These are phyloP conservation scores for Thalassarche chlororhynchos DNA, from an alignment of 2,113 vertebrate species.

Conservation along the genomic window DNA sequence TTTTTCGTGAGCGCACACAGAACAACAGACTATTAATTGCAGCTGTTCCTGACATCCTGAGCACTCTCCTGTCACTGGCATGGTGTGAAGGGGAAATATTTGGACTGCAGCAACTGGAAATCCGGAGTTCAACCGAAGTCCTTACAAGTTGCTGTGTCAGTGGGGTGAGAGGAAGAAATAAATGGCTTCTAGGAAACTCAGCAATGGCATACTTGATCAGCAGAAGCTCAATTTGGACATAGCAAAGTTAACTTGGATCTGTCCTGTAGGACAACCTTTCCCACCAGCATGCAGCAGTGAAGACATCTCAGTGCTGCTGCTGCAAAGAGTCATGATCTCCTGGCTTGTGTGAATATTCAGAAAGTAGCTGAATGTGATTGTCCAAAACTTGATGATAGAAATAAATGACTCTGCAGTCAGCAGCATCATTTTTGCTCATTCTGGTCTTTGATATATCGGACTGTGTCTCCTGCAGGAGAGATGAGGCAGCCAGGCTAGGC, in stretches of 20 bases:
- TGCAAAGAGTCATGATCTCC: neutral
- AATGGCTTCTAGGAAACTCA: neutral
- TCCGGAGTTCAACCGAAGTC: neutral
- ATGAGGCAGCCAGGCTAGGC: neutral
- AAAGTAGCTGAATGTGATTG: neutral
- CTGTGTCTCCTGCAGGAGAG: neutral
- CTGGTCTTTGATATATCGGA: fast-evolving
- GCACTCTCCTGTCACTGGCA: fast-evolving
- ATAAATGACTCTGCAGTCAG: neutral
- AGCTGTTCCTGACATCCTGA: neutral
- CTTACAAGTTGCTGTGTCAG: neutral
- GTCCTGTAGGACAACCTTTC: neutral
- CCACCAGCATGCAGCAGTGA: neutral
- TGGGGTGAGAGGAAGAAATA: neutral
- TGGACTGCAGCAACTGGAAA: fast-evolving
- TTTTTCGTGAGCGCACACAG: neutral
- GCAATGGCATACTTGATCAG: no score
- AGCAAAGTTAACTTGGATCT: neutral
- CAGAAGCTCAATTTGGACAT: fast-evolving
- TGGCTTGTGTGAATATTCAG: neutral
- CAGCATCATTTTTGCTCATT: fast-evolving
- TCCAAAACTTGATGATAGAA: neutral
- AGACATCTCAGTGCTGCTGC: neutral
- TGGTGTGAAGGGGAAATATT: neutral
- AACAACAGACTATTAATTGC: neutral